Evolutionary conservation across 1,140 invertebrate genomes (phyloP).

Genomic region (Sarcophaga peregrina): DNA sequence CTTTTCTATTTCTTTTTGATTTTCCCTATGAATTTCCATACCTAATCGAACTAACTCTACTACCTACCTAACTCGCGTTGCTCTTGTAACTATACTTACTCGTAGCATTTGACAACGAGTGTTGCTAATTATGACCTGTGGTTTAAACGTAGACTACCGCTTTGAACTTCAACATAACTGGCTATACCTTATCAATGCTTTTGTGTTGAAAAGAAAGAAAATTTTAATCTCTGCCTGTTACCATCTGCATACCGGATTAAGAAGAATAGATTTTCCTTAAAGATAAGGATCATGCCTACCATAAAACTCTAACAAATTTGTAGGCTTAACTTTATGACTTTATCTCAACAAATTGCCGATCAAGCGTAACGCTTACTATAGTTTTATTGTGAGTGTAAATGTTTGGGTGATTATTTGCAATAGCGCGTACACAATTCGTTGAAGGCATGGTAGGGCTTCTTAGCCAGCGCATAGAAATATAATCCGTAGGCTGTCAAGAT

Average conservation of each 20-base stretch:
- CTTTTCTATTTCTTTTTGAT: background rate
- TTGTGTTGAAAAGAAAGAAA: too few relatives aligned
- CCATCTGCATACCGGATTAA: too few relatives aligned
- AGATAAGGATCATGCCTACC: conserved; percentile 31
- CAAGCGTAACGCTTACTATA: conserved; percentile 39
- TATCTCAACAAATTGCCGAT: conserved; percentile 35
- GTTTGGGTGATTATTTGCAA: conserved; percentile 39
- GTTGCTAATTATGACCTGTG: conserved; percentile 42
- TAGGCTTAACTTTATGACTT: conserved; percentile 37
- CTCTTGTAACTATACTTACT: too few relatives aligned
- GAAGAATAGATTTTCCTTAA: too few relatives aligned
- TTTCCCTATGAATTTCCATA: too few relatives aligned
- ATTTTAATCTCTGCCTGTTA: too few relatives aligned
- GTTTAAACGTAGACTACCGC: conserved; percentile 42
- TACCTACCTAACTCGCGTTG: too few relatives aligned
- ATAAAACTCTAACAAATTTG: conserved; percentile 34
- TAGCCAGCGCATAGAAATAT: background rate
- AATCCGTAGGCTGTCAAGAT: conserved; percentile 23
- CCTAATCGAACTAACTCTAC: too few relatives aligned
- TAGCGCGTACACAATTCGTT: conserved; percentile 13
- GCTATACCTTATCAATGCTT: too few relatives aligned
- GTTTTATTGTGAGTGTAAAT: conserved; percentile 24
- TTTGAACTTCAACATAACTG: background rate
- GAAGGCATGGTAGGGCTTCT: conserved; percentile 27
- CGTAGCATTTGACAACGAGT: background rate